Evolutionary conservation across 1,140 invertebrate genomes (phyloP), one percentile per base, ranked within the genome.

Genomic region (Medauroidea extradentata): DNA sequence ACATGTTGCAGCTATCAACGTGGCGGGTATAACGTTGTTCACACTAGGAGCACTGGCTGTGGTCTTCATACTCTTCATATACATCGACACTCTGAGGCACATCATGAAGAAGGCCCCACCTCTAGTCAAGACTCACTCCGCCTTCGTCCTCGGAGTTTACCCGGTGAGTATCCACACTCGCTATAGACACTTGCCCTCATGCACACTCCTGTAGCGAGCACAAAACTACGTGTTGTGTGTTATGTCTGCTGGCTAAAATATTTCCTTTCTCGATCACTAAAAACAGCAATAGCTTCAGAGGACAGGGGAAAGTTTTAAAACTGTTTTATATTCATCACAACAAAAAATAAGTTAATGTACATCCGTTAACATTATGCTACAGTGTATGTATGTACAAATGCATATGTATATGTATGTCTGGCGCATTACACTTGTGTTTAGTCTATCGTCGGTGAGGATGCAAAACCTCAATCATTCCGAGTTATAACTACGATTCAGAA

Each of bases 81-180:
- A 80, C 61, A 65, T 75, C 3, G 71, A 82, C 57, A 81, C 81
- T 2, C 34, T 84, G 9, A 70, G 73, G 39, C 73, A 81, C 51
- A 77, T 83, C 3, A 67, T 81, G 59, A 76, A 67, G 57, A 58
- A 73, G 54, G 77, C 78, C 58, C 71, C 78, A n/a, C 72, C 78
- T 4, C 65, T 73, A 38, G 71, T 75, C 21, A 81, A 80, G 71
- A 69, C 74, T 3, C 78, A 80, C 65, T 76, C 81, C 0, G 77
- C 77, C 3, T 78, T 83, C 43, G 78, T 84, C 5, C 66, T 83
- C 21, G 77, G 78, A 63, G 80, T 84, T 19, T 85, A 85, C 71
- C 83, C 83, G 65, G 83, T 85, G 72, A 80, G 75, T 78, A 62
- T n/a, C n/a, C n/a, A n/a, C n/a, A n/a, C n/a, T n/a, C n/a, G 21